phyloP scores from a whole-genome alignment of 2,113 vertebrate species.

The Antidorcas marsupialis region DNA sequence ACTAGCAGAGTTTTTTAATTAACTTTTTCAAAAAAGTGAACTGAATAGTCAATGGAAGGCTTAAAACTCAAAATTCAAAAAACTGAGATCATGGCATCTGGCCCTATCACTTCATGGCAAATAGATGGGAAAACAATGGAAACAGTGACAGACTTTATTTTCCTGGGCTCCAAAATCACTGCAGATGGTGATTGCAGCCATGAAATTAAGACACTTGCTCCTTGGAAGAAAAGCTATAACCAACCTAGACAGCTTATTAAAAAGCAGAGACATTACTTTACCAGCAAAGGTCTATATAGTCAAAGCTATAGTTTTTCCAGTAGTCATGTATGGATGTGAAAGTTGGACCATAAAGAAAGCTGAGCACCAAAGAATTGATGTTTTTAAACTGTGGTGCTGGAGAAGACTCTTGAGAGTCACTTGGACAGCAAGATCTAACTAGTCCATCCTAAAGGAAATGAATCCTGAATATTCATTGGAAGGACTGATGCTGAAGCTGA shows the following conservation, averaged over 20 bases:
- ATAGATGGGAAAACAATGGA: background rate
- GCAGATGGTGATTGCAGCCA: background rate
- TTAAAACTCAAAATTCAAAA: background rate
- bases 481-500: background rate
- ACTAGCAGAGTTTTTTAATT: background rate
- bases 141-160: background rate
- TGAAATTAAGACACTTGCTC: background rate
- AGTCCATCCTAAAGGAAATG: background rate
- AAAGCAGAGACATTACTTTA: background rate
- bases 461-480: background rate
- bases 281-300: background rate
- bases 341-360: background rate
- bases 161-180: background rate
- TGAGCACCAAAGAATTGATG: background rate
- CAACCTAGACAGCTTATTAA: background rate
- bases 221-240: background rate
- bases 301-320: background rate
- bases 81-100: background rate
- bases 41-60: background rate
- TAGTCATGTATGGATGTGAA: background rate
- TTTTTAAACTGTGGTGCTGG: background rate
- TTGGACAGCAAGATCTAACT: background rate
- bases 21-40: background rate
- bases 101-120: background rate
- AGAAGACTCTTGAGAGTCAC: background rate